Evolutionary conservation across 2,113 vertebrate genomes (phyloP).

Genomic region (Electrona antarctica): DNA sequence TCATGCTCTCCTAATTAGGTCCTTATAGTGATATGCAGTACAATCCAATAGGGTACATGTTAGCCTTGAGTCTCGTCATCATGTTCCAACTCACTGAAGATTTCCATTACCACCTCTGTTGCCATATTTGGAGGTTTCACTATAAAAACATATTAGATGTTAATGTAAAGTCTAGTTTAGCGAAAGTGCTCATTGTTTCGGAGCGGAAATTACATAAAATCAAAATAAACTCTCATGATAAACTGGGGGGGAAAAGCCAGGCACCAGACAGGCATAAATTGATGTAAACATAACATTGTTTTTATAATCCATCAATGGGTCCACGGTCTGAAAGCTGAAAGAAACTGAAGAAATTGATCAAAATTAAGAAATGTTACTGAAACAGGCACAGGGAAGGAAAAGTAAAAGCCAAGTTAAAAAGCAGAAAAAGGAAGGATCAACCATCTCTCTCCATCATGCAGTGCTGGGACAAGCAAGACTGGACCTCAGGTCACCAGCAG

Average conservation of each 20-base stretch:
- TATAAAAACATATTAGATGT: too few relatives aligned
- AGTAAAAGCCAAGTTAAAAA: conserved; percentile 38
- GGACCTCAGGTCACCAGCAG: conserved; percentile 38
- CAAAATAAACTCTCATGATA: too few relatives aligned
- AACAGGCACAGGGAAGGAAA: conserved; percentile 31
- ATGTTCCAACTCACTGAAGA: too few relatives aligned
- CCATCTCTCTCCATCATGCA: conserved; percentile 68
- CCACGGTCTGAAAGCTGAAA: conserved; percentile 54
- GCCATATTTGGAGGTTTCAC: too few relatives aligned
- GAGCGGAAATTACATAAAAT: too few relatives aligned
- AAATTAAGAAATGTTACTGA: conserved; percentile 31
- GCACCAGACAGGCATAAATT: neutral
- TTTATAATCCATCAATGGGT: conserved; percentile 24
- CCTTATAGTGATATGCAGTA: conserved; percentile 12
- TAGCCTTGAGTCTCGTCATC: conserved; percentile 40
- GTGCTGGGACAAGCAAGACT: conserved; percentile 52
- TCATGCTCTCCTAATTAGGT: conserved; percentile 17
- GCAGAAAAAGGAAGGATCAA: conserved; percentile 33
- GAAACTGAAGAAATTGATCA: conserved; percentile 42
- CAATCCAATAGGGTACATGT: conserved; percentile 23
- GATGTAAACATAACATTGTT: conserved; percentile 16
- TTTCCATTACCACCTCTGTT: too few relatives aligned
- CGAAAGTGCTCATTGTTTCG: too few relatives aligned
- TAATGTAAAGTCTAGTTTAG: too few relatives aligned
- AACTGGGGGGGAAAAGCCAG: neutral